Base-by-base conservation (phyloP, 37 sponge, comb jelly and placozoan species). In the Geodia barretti region DNA sequence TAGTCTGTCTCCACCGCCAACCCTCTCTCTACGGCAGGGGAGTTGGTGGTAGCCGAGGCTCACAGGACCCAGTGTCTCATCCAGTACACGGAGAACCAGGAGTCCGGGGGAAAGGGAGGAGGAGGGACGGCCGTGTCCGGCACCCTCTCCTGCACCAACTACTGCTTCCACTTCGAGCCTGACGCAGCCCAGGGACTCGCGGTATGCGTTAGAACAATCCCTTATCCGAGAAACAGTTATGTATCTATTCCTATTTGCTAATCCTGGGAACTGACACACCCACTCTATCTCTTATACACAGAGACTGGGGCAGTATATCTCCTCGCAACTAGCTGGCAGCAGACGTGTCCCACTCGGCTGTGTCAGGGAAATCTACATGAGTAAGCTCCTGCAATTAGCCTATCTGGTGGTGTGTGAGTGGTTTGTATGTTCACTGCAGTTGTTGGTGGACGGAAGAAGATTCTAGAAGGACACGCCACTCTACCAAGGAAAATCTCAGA, bases 71-170 rank as follows among this genome's bases (percentile, higher is more conserved):
- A 77, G 34, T 76, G 72, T 66, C 41, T 90, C 35, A 58, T 90
- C 67, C 60, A 64, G 62, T 79, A 76, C 43, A 79, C 39, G 14
- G 70, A 76, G 71, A 87, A 30, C 32, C 20, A 54, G n/a, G 77
- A 31, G 31, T 63, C 30, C 20, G 65, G 79, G 47, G 31, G 73
- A 30, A 72, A 31, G 31, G 42, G 25, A 19, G 65, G 79, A 60
- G 31, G 73, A 30, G 31, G 20, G 62, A 23, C 37, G 14, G 59
- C 77, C n/a, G 17, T 47, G 11, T 41, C 39, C 33, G 91, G 91
- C 2, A 68, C 62, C 24, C 66, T 91, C 41, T 26, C 77, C 24
- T 91, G 91, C 37, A 86, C 87, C 19, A 91, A 91, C 83, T 82
- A 78, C 62, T 32, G 87, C 9, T 37, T 86, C 43, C 37, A 68